Conservation (phyloP, 2,797 vertebrate genomes). For the Microctenopoma steveboyesi region DNA sequence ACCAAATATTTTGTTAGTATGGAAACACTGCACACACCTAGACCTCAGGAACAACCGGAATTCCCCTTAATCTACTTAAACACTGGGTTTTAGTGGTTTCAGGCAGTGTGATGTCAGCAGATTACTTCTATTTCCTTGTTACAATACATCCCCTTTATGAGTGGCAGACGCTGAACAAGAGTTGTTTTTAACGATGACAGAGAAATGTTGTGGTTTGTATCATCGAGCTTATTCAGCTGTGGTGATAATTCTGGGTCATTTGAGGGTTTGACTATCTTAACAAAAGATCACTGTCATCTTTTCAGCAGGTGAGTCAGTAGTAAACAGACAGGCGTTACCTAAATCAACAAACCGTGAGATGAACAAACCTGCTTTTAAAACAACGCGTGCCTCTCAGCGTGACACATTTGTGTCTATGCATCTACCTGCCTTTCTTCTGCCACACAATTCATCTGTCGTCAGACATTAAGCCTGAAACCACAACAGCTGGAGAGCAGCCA, state of each 20-base stretch:
- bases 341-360: slow-evolving; percentile 46
- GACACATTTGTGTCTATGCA: slow-evolving; percentile 25
- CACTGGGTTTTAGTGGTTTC: slow-evolving; percentile 6
- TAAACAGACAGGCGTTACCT: slow-evolving; percentile 52
- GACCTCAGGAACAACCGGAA: slow-evolving; percentile 8
- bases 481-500: slow-evolving; percentile 52
- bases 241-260: slow-evolving; percentile 15
- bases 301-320: slow-evolving; percentile 33
- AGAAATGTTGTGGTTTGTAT: slow-evolving; percentile 16
- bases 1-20: slow-evolving; percentile 11
- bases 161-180: slow-evolving; percentile 15
- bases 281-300: slow-evolving; percentile 40
- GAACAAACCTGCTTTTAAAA: slow-evolving; percentile 46
- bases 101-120: slow-evolving; percentile 13
- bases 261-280: slow-evolving; percentile 36
- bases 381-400: slow-evolving; percentile 10
- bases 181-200: slow-evolving; percentile 2
- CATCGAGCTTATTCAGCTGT: slow-evolving; percentile 35
- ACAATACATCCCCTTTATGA: slow-evolving; percentile 12
- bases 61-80: slow-evolving; percentile 26
- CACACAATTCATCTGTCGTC: slow-evolving; percentile 51
- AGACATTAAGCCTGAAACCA: slow-evolving; percentile 32
- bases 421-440: slow-evolving; percentile 7
- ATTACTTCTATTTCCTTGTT: slow-evolving; percentile 28
- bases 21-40: slow-evolving; percentile 15